Evolutionary conservation across 1,140 invertebrate species (phyloP).

Genomic region (Trichoplusia ni): DNA sequence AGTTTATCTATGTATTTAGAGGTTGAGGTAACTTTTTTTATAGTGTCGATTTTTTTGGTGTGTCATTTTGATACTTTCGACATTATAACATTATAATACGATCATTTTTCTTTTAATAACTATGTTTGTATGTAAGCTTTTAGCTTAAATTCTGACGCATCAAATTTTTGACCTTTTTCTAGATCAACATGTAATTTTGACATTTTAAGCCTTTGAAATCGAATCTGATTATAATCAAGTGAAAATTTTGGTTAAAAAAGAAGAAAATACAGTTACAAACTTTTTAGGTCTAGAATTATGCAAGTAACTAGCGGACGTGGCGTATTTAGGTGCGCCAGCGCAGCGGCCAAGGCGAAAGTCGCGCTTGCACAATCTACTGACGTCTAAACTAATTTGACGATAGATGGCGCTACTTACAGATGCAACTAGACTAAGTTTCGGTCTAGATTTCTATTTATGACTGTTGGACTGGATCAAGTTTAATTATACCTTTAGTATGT

Average conservation of each 20-base stretch:
- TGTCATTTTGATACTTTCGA: background rate
- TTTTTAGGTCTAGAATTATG: slow-evolving; percentile 16
- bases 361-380: slow-evolving; percentile 1
- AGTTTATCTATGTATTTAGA: background rate
- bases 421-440: background rate
- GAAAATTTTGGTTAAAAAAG: background rate
- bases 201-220: no score
- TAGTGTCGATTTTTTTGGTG: background rate
- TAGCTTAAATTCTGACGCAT: no score
- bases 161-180: no score
- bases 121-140: no score
- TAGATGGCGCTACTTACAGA: slow-evolving; percentile 7
- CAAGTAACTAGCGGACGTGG: slow-evolving; percentile 10
- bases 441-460: no score
- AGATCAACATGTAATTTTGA: no score
- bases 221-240: no score
- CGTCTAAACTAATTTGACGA: background rate
- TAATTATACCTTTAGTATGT: no score
- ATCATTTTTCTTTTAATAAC: no score
- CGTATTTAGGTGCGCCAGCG: slow-evolving; percentile 27
- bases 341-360: slow-evolving; percentile 40
- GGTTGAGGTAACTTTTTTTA: background rate
- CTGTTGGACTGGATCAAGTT: no score
- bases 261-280: background rate
- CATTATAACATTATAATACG: no score